Evolutionary conservation across 2,797 vertebrate species (phyloP), one percentile per base, ranked within the genome.

Genomic region (Tiaroga cobitis): DNA sequence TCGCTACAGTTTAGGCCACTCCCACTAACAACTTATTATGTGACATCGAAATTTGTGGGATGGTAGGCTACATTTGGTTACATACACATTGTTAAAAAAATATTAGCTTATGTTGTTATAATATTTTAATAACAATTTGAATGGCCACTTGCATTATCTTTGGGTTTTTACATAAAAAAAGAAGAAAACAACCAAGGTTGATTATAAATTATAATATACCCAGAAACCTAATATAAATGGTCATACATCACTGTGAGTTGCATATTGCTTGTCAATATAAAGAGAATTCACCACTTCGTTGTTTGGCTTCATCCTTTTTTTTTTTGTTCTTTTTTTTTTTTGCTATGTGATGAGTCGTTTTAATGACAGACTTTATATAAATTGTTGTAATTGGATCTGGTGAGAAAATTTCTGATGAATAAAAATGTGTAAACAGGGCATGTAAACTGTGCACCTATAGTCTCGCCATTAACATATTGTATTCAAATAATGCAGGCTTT

Each of bases 1-100:
- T 85, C 68, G 49, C 67, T 63, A 84, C 51, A 70, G 49, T 79
- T 65, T n/a, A 82, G 61, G 51, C 61, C 72, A 77, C 83, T 80
- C 81, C 78, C 81, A 85, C 82, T 75, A 70, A 82, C 81, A 80
- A 70, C 82, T 76, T 34, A 24, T 84, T 82, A 21, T 65, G 41
- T 41, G 32, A 61, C 51, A 15, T 29, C 1, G n/a, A 68, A 76
- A 72, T 73, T 15, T 43, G 77, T 65, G 74, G 56, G 72, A 79
- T 80, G 74, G 82, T 7, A n/a, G n/a, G n/a, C n/a, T n/a, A 24
- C 63, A 34, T 54, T 54, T 18, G 46, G 43, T 34, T n/a, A 39
- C 7, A 68, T 8, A 18, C 26, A 67, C 26, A 46, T 29, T 9
- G 18, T 15, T 29, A 63, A 3, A 29, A 29, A 26, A 32, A 29